These are phyloP conservation scores for Alethe diademata DNA, from an alignment of 2,113 vertebrate species.

Conservation along the genomic window DNA sequence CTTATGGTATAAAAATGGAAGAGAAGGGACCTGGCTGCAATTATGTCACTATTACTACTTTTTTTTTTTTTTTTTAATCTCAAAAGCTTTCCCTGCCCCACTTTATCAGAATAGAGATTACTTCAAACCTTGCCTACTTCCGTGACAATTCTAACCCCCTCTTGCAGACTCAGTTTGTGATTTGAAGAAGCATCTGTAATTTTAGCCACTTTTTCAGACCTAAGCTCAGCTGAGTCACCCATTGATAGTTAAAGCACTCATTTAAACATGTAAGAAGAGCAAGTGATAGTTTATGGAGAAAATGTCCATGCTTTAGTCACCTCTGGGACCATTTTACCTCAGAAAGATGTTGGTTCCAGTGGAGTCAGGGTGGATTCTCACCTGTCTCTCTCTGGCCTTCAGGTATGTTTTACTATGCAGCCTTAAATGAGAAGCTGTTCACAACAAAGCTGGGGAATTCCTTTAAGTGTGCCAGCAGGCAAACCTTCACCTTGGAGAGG, in stretches of 20 bases:
- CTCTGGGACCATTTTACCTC: neutral
- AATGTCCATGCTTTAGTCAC: neutral
- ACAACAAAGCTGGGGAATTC: conserved; percentile 68
- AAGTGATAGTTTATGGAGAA: neutral
- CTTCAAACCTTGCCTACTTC: neutral
- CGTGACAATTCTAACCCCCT: neutral
- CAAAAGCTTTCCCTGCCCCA: neutral
- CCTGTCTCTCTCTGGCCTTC: neutral
- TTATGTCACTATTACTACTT: neutral
- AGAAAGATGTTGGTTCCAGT: neutral
- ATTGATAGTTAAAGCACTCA: neutral
- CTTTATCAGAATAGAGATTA: neutral
- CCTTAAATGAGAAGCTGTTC: conserved; percentile 69
- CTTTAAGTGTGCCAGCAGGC: conserved; percentile 81
- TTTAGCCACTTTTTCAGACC: neutral
- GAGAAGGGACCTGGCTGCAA: neutral
- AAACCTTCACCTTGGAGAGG: conserved; percentile 58
- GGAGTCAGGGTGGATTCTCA: neutral
- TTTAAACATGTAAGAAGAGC: neutral
- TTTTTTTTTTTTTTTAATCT: neutral
- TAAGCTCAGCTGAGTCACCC: neutral
- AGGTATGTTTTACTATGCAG: conserved; percentile 27
- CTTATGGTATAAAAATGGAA: neutral
- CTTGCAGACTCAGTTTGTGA: neutral
- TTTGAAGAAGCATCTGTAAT: neutral